phyloP scores from a whole-genome alignment of 1,140 invertebrate genomes.

The Lordiphosa collinella region DNA sequence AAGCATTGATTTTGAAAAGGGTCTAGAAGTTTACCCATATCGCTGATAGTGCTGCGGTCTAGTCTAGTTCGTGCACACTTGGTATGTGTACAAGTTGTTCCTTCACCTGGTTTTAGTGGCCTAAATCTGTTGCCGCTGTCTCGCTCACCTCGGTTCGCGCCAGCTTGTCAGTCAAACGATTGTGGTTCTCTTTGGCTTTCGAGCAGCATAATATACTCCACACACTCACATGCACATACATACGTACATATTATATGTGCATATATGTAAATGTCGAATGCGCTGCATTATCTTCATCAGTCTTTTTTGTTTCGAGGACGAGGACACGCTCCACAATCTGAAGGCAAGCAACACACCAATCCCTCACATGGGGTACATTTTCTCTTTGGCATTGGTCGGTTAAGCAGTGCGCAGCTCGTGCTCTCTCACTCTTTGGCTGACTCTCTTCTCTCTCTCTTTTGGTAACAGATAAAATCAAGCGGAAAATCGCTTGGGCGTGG shows the following conservation, averaged over 20 bases:
- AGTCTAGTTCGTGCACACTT: too few species aligned
- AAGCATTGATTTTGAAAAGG: too few species aligned
- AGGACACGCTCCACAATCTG: background rate
- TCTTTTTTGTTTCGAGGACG: background rate
- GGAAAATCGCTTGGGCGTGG: slow-evolving; percentile 1
- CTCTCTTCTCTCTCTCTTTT: background rate
- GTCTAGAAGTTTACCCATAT: too few species aligned
- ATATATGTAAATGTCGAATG: slow-evolving; percentile 1
- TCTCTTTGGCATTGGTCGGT: slow-evolving; percentile 1
- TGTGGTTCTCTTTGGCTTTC: slow-evolving; percentile 4
- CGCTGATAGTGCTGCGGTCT: too few species aligned
- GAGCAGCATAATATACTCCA: slow-evolving; percentile 2
- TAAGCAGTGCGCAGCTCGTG: background rate
- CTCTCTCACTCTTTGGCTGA: too few species aligned
- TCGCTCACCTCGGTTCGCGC: slow-evolving; percentile 3
- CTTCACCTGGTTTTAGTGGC: slow-evolving; percentile 7
- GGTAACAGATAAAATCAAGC: slow-evolving; percentile 1
- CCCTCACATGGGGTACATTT: background rate
- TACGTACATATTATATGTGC: background rate
- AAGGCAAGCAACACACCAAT: too few species aligned
- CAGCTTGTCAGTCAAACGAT: slow-evolving; percentile 9
- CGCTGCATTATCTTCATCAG: background rate
- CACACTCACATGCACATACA: background rate
- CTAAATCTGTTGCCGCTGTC: slow-evolving; percentile 1
- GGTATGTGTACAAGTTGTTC: background rate